Conservation (phyloP, 2,113 vertebrate species). For the Scytalopus superciliaris region DNA sequence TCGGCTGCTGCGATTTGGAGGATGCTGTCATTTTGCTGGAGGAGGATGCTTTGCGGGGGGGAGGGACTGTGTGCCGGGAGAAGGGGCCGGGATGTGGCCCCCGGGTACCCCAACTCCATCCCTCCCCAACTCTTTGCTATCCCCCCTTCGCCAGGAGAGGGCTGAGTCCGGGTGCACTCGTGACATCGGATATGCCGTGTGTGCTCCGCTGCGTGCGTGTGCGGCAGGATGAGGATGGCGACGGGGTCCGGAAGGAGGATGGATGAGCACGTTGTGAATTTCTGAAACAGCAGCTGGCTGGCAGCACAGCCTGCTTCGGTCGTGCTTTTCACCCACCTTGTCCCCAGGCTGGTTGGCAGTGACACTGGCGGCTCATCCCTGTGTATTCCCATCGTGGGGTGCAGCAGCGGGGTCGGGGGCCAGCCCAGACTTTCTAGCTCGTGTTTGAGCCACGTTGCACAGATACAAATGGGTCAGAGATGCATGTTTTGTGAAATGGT, state of each 20-base stretch:
- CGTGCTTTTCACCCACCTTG: neutral
- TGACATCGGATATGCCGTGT: neutral
- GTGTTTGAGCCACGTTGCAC: fast-evolving
- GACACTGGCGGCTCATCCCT: neutral
- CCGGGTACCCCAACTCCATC: neutral
- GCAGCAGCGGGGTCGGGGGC: neutral
- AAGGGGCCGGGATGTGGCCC: neutral
- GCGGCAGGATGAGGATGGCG: neutral
- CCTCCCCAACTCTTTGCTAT: neutral
- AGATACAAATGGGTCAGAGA: neutral
- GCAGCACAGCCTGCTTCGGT: neutral
- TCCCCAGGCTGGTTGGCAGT: neutral
- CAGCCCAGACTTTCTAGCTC: neutral
- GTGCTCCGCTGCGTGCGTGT: neutral
- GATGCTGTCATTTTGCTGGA: neutral
- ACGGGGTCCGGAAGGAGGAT: neutral
- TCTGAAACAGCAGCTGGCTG: neutral
- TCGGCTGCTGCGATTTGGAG: neutral
- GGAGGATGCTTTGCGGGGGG: neutral
- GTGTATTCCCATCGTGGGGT: neutral
- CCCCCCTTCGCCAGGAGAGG: neutral
- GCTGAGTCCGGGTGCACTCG: neutral
- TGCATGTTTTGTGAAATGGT: fast-evolving
- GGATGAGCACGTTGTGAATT: neutral
- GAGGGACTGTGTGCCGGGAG: neutral